Base-by-base conservation (phyloP, 2,888 invertebrate genomes). In the Lasius fuliginosus region DNA sequence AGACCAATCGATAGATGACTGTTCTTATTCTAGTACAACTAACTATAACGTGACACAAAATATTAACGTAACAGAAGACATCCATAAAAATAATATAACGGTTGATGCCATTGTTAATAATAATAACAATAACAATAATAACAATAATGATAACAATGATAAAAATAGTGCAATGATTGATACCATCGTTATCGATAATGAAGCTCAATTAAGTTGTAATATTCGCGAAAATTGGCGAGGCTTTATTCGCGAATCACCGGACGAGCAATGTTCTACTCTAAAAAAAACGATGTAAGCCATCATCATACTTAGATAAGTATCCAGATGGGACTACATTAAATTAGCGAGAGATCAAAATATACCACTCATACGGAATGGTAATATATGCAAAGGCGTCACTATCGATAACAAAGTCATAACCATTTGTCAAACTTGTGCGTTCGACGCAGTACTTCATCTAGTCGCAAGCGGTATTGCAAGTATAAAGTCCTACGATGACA, bases 151-250 rank as follows among this genome's bases (percentile, higher is more conserved):
- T 36, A 65, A 30, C 36, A 18, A 60, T n/a, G 53, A 76, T 30
- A 36, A 53, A 46, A 42, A 85, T 11, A 71, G 33, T 84, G 36
- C 33, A 65, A 23, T 23, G 30, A 62, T 4, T 18, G 42, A 73
- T 62, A 49, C 64, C 15, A 40, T 71, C 49, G 69, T 68, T n/a
- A 40, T 40, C 11, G 74, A 15, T 58, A 76, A 68, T 15, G 74
- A 82, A 60, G 42, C 64, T 64, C 71, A 64, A 27, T 3, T 33
- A 60, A 33, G 15, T 30, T 60, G 30, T 15, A 60, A 60, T 30
- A 30, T 33, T 1, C 1, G 6, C 60, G 60, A 60, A 60, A 60
- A 60, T 30, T 60, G 6, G 30, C 60, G 60, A 33, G 60, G 30
- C 0, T 30, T 60, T 30, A 6, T 60, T 60, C 18, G 15, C 3